These are phyloP conservation scores for Scolanthus callimorphus DNA, from an alignment of 92 coral and sea anemone genomes.

Conservation along the genomic window DNA sequence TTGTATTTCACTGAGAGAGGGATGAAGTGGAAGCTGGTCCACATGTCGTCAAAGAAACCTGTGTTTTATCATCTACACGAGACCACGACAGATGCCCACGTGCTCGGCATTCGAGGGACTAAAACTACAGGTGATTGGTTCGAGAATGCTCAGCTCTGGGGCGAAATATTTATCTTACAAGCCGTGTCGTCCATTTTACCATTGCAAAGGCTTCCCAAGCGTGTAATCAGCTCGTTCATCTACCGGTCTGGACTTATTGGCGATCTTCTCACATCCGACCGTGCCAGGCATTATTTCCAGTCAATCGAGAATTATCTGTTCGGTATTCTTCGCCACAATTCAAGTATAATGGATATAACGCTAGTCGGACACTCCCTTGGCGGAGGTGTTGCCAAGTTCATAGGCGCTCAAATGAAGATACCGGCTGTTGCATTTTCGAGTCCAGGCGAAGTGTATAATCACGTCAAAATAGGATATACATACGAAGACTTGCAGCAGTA, in stretches of 20 bases:
- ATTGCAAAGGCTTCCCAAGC: slow-evolving; percentile 30
- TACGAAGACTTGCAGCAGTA: slow-evolving; percentile 36
- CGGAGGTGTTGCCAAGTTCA: slow-evolving; percentile 69
- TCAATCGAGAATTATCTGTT: slow-evolving; percentile 39
- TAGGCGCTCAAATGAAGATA: slow-evolving; percentile 48
- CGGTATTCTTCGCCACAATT: slow-evolving; percentile 3
- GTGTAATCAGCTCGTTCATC: slow-evolving; percentile 39
- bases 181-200: slow-evolving; percentile 45
- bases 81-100: slow-evolving; percentile 4
- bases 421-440: slow-evolving; percentile 55
- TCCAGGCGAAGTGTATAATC: slow-evolving; percentile 52
- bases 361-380: slow-evolving; percentile 67
- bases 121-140: slow-evolving; percentile 34
- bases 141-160: slow-evolving; percentile 51
- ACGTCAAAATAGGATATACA: slow-evolving; percentile 43
- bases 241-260: slow-evolving; percentile 31
- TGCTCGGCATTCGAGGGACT: slow-evolving; percentile 60
- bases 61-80: slow-evolving; percentile 43
- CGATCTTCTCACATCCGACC: slow-evolving; percentile 31
- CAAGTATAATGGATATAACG: slow-evolving; percentile 10
- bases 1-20: slow-evolving; percentile 30
- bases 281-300: slow-evolving; percentile 22
- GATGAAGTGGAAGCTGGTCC: slow-evolving; percentile 32
- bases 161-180: slow-evolving; percentile 46
- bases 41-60: slow-evolving; percentile 12